Evolutionary conservation across 2,113 vertebrate species (phyloP).

Genomic region (Petromus typicus): DNA sequence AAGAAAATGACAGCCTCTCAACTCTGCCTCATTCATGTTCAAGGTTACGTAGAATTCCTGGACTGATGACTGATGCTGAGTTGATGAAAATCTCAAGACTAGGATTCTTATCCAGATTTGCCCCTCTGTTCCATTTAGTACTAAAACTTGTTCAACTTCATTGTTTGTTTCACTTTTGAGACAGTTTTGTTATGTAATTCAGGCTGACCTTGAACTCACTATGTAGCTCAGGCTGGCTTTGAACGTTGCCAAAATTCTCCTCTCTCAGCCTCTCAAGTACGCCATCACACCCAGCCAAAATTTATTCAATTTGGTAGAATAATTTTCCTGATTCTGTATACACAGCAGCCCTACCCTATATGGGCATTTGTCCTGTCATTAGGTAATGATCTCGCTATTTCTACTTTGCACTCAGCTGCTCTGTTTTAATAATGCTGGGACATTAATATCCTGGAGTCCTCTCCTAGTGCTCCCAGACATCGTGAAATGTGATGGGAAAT

Average conservation of each 20-base stretch:
- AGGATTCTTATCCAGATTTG: background rate
- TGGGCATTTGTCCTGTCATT: constrained; percentile 50
- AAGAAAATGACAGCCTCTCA: background rate
- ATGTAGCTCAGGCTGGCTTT: too few relatives aligned
- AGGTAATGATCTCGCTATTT: constrained; percentile 46
- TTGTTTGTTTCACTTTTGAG: too few relatives aligned
- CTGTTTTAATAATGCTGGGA: constrained; percentile 29
- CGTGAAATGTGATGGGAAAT: constrained; percentile 37
- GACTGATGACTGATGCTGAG: background rate
- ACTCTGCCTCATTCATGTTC: background rate
- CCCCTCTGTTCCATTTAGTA: background rate
- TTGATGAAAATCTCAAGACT: background rate
- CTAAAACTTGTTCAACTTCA: background rate
- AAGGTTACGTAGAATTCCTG: background rate
- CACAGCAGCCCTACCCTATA: background rate
- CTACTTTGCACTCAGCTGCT: background rate
- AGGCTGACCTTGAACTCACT: too few relatives aligned
- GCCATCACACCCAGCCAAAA: too few relatives aligned
- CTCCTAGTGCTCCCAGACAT: background rate
- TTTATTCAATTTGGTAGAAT: background rate
- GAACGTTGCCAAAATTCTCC: too few relatives aligned
- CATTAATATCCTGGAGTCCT: background rate
- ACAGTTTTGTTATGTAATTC: too few relatives aligned
- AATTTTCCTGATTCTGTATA: constrained; percentile 39
- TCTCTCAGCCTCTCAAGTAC: too few relatives aligned